These are phyloP conservation scores for Rhopalosiphum maidis DNA, from an alignment of 1,140 invertebrate genomes.

Conservation along the genomic window DNA sequence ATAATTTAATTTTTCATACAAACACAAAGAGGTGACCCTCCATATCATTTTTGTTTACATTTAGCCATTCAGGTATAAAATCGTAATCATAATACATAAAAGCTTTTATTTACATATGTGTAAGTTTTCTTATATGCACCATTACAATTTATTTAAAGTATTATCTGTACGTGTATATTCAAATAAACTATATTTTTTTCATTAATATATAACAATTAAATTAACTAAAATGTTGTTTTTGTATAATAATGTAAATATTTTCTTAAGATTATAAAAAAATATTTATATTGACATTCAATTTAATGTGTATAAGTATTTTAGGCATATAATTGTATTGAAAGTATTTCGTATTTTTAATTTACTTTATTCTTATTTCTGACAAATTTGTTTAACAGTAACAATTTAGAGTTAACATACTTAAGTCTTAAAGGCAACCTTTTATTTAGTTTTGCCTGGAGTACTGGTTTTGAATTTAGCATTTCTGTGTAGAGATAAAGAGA, in stretches of 20 bases:
- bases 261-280: not conserved
- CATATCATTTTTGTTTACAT: conserved; percentile 41
- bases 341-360: not conserved
- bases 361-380: not conserved
- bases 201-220: conserved; percentile 26
- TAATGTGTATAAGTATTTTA: not conserved
- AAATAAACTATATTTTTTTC: not conserved
- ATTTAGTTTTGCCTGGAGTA: too few species aligned
- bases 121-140: conserved; percentile 28
- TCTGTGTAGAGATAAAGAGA: too few species aligned
- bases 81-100: conserved; percentile 27
- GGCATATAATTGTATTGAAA: not conserved
- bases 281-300: not conserved
- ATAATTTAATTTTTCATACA: conserved; percentile 19
- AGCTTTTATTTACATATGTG: conserved; percentile 25
- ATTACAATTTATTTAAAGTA: not conserved
- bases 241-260: not conserved
- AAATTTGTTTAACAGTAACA: not conserved
- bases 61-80: not conserved
- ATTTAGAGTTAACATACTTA: not conserved
- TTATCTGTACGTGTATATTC: conserved; percentile 26
- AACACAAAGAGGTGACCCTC: not conserved
- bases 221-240: not conserved
- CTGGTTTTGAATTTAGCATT: too few species aligned
- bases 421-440: too few species aligned